Evolutionary conservation across 2,113 vertebrate species (phyloP), one percentile per base, ranked within the genome.

Genomic region (Oxyura jamaicensis): DNA sequence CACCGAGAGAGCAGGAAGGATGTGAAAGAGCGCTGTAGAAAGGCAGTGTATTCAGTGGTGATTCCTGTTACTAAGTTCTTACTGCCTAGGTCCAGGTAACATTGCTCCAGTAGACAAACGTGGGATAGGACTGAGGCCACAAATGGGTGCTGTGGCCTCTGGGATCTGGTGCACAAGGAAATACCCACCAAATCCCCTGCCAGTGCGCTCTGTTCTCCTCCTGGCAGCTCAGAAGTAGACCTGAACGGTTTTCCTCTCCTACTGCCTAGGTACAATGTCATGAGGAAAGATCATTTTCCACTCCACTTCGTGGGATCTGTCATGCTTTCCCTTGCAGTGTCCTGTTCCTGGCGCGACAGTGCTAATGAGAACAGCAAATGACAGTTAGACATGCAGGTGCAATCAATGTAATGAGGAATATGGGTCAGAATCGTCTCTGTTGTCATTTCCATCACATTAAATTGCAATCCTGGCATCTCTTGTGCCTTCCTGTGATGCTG

Each of bases 151-250:
- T 39, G 53, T 41, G 22, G 60, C 25, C 42, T 39, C 35, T 69
- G 81, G 15, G 12, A 4, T 44, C 83, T 58, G 53, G 7, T 36
- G 13, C 59, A 13, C 14, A 6, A 50, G 14, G 22, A 19, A 29
- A 9, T 18, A 63, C 35, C 3, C 4, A 26, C 10, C 23, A 59
- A 44, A 63, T 23, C 19, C n/a, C n/a, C 6, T 0, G 0, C 3
- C 4, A 4, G 28, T 13, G 19, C 63, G 72, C 31, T 36, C 16
- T 44, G 4, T 41, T 41, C 28, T 84, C 29, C 29, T 67, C 8
- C n/a, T 46, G 18, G 36, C 8, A 20, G 2, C 20, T 59, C 71
- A 13, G 69, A 13, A 2, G 0, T 48, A 18, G 21, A 42, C 25
- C 21, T 66, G 63, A 52, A 60, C 42, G 36, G 17, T 85, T 65